These are phyloP conservation scores for Phoxinus dragarum DNA, from an alignment of 2,797 vertebrate species.

Conservation along the genomic window DNA sequence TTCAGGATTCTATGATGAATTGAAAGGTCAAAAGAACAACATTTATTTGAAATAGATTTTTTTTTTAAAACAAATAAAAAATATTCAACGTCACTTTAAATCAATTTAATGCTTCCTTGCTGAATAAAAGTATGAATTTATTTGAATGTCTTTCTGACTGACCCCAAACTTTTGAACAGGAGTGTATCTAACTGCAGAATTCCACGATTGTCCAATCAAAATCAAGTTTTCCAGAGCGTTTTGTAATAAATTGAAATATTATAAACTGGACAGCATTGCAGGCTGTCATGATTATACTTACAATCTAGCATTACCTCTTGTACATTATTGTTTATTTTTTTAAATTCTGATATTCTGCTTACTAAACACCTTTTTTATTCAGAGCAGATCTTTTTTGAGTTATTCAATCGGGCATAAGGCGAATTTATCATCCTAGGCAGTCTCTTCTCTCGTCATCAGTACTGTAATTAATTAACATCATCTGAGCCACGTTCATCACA, in stretches of 20 bases:
- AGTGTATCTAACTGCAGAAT: background rate
- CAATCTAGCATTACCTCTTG: background rate
- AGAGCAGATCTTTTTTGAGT: background rate
- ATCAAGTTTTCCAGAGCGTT: background rate
- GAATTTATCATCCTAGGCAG: background rate
- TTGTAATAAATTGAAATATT: background rate
- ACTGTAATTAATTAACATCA: constrained; percentile 23
- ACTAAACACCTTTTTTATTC: background rate
- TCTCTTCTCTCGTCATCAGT: constrained; percentile 13
- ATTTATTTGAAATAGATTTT: background rate
- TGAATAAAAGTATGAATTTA: background rate
- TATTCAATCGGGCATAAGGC: background rate
- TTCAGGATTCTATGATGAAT: background rate
- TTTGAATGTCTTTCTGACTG: background rate
- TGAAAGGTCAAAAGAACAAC: too few species aligned
- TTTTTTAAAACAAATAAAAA: background rate
- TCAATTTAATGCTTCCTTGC: background rate
- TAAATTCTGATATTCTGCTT: background rate
- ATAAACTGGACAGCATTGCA: background rate
- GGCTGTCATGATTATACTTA: background rate
- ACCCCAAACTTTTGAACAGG: background rate
- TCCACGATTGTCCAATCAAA: background rate
- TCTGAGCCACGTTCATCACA: constrained; percentile 47
- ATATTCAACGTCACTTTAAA: background rate
- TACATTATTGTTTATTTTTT: background rate